Conservation (phyloP, 2,113 vertebrate species). For the Saguinus midas region DNA sequence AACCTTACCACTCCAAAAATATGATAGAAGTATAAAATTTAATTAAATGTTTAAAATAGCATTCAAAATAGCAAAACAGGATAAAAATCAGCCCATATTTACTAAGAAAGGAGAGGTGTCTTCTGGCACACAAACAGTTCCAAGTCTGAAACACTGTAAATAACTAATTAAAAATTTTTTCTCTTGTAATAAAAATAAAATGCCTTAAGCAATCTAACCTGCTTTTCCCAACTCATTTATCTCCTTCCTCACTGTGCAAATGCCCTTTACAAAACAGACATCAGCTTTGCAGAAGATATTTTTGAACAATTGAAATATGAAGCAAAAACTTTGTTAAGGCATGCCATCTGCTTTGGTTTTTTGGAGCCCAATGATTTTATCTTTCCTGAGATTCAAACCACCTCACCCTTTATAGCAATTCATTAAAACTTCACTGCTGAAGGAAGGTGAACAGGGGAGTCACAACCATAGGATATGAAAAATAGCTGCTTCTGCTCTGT, state of each 20-base stretch:
- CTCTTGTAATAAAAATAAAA: conserved; percentile 71
- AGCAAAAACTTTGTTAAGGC: conserved; percentile 67
- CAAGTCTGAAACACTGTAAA: conserved; percentile 68
- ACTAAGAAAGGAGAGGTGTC: conserved; percentile 36
- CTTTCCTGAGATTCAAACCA: conserved; percentile 63
- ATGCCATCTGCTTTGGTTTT: conserved; percentile 74
- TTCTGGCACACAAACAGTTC: conserved; percentile 50
- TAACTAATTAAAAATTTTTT: conserved; percentile 75
- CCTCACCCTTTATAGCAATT: conserved; percentile 62
- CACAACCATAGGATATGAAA: conserved; percentile 49
- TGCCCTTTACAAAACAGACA: conserved; percentile 55
- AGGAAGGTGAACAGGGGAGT: conserved; percentile 1
- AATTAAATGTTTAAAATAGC: conserved; percentile 62
- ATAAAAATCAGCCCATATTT: conserved; percentile 47
- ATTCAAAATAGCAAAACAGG: conserved; percentile 47
- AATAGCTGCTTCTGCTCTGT: conserved; percentile 28
- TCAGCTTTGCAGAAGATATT: conserved; percentile 70
- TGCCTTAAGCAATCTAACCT: conserved; percentile 55
- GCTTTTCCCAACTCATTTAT: conserved; percentile 65
- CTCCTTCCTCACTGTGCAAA: conserved; percentile 63
- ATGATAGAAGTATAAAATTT: conserved; percentile 40
- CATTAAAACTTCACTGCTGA: conserved; percentile 70
- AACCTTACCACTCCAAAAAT: conserved; percentile 51
- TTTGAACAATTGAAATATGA: conserved; percentile 78
- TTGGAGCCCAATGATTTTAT: conserved; percentile 62